phyloP scores from a whole-genome alignment of 2,113 vertebrate species.

The Syngnathoides biaculeatus region DNA sequence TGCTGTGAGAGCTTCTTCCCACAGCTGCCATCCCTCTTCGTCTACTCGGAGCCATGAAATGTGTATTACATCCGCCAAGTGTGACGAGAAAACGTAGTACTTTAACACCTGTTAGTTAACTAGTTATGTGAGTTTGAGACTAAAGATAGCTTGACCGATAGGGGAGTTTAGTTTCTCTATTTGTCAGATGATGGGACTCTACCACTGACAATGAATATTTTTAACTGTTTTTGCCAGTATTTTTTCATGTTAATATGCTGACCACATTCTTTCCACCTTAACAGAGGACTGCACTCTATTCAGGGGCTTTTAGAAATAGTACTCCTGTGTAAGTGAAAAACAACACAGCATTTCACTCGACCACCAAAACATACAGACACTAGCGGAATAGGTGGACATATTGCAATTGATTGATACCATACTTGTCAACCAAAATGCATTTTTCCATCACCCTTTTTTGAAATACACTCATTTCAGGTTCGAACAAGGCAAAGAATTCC shows the following conservation, averaged over 20 bases:
- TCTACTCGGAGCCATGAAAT: conserved; percentile 1
- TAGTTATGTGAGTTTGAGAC: neutral
- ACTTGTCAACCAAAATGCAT: neutral
- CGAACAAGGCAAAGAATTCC: neutral
- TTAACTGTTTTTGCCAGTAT: neutral
- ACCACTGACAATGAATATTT: neutral
- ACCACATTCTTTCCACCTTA: neutral
- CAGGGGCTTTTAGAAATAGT: neutral
- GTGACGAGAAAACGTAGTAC: neutral
- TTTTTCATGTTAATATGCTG: neutral
- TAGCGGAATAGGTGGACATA: neutral
- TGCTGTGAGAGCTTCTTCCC: neutral
- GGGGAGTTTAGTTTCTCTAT: neutral
- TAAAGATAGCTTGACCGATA: neutral
- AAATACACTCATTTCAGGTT: neutral
- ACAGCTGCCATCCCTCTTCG: neutral
- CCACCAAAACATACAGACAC: neutral
- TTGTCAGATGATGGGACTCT: neutral
- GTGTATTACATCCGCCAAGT: neutral
- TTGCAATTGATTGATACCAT: neutral
- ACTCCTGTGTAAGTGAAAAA: neutral
- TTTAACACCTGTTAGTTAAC: neutral
- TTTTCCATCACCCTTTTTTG: neutral
- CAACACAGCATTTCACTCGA: neutral
- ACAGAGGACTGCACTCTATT: neutral